Base-by-base conservation (phyloP, 1,140 invertebrate genomes). In the Brachystomella parvula region DNA sequence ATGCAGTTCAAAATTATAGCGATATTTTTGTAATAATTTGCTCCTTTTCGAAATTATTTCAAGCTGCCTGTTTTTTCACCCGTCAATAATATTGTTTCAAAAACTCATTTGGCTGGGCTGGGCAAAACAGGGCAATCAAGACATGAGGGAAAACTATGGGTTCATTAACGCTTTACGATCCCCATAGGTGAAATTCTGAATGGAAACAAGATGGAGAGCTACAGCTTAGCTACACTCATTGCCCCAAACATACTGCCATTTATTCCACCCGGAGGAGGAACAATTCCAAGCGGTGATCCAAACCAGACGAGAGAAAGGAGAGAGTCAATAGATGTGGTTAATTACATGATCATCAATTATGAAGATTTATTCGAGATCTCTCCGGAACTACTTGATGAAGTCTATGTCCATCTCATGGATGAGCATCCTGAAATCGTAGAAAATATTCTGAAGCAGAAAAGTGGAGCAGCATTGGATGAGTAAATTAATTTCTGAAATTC, bases 131-230 rank as follows among this genome's bases (percentile, higher is more conserved):
- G n/a, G n/a, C n/a, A n/a, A n/a, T n/a, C n/a, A n/a, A n/a, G n/a
- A n/a, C n/a, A n/a, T n/a, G n/a, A n/a, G n/a, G n/a, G n/a, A n/a
- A n/a, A n/a, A n/a, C n/a, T n/a, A n/a, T 53, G 12, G 49, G 6
- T 44, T 44, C n/a, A 44, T 44, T 44, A n/a, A 44, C n/a, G 9
- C 39, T n/a, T 44, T 12, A 60, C 12, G 15, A 12, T 21, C 12
- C 9, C 59, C 26, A 35, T 70, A 79, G 86, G 85, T 39, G 82
- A 85, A 69, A 80, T 84, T 79, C 67, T 89, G 49, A 75, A 83
- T 29, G 93, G 92, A 1, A 95, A 95, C 80, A 94, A 92, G 81
- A 96, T 96, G 92, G 90, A 94, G 76, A 85, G 88, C 15, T 87
- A 85, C 47, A 96, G 94, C 77, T 79, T 96, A 66, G 92, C 93